Percentiles rank a stretch among this genome's conserved stretches.
Evolutionary conservation across 2,113 vertebrate species (phyloP).

Genomic region (Percina caprodes): DNA sequence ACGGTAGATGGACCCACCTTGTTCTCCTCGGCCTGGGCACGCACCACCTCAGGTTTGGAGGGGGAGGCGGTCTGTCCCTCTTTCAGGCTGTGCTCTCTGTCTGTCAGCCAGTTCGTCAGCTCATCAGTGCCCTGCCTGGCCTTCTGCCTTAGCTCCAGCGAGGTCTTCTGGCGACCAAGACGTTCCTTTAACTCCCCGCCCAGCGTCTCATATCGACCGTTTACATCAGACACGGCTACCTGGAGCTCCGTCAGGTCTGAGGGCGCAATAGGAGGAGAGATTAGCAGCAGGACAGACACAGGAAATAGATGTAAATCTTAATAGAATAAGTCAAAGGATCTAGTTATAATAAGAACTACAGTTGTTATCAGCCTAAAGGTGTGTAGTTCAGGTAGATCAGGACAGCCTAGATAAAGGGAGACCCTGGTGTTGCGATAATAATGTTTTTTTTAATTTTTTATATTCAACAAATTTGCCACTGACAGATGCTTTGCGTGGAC

Average conservation of each 20-base stretch:
- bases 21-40: conserved; percentile 93
- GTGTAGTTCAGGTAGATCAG: background rate
- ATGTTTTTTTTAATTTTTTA: background rate
- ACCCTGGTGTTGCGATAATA: background rate
- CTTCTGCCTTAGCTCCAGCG: conserved; percentile 85
- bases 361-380: background rate
- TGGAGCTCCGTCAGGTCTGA: conserved; percentile 97
- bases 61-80: conserved; percentile 86
- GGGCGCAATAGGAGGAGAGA: background rate
- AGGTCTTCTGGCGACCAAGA: conserved; percentile 82
- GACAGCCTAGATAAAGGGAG: background rate
- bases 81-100: conserved; percentile 86
- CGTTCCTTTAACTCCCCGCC: conserved; percentile 86
- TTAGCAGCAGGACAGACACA: background rate
- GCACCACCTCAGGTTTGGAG: conserved; percentile 89
- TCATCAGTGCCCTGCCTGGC: conserved; percentile 85
- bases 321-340: too few species aligned
- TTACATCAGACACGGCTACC: conserved; percentile 91
- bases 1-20: conserved; percentile 83
- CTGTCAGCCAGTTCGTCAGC: conserved; percentile 88
- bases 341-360: too few species aligned
- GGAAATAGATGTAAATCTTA: background rate
- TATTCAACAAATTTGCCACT: background rate
- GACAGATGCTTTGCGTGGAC: conserved; percentile 31
- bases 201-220: conserved; percentile 86